Base-by-base conservation (phyloP, 37 sponge, comb jelly and placozoan genomes). In the Lycopodina hypogea region DNA sequence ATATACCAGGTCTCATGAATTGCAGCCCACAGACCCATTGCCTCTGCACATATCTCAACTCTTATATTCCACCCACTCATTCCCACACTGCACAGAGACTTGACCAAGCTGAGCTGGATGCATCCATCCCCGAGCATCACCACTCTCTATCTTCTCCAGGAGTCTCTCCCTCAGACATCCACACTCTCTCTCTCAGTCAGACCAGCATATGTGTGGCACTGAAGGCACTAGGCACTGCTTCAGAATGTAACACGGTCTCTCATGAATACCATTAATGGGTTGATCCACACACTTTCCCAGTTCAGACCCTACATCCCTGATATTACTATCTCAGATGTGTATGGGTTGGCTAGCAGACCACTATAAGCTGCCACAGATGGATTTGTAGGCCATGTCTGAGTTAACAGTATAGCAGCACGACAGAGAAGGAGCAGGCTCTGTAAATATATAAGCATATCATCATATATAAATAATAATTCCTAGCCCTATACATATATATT, bases 201-300 rank as follows among this genome's bases (percentile, higher is more conserved):
- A 2, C 23, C 42, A 73, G n/a, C 23, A 18, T 9, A 14, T 60
- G 3, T 1, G 37, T 21, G 15, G 58, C 26, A 29, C 7, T 11
- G 92, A 1, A 30, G 40, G 21, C 81, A 81, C 35, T 95, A 92
- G 96, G 70, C 56, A 0, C 81, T 91, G 24, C 72, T 95, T 4
- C 84, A 88, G 74, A 95, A 91, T 57, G 76, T 83, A 1, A 56
- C 83, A 39, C 41, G 84, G 21, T 62, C 75, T 8, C 72, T 95
- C 64, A 86, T 82, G 80, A 85, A 84, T 45, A 58, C 87, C 22
- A 74, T 91, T 24, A 83, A 59, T 60, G 60, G 39, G 36, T 70
- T 90, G 21, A 19, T 66, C 22, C 57, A 30, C 15, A 66, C 48
- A 23, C 7, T 24, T 69, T 55, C 55, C 48, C 55, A 56, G 6